Conservation (phyloP, 2,888 invertebrate genomes). For the Ennomos quercinarius region DNA sequence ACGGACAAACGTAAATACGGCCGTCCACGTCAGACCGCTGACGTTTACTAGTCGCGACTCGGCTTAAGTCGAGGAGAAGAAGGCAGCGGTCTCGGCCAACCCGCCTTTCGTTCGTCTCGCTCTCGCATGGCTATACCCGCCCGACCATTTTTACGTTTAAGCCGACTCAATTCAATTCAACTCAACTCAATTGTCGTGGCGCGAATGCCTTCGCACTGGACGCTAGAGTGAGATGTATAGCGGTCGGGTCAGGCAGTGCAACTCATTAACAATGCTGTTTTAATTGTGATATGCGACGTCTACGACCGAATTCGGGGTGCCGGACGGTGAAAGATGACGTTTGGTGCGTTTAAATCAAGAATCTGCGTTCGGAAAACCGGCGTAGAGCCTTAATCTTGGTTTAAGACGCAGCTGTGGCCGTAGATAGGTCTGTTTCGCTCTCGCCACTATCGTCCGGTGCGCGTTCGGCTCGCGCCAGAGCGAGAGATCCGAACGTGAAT, state of each 20-base stretch:
- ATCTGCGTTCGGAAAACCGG: slow-evolving; percentile 71
- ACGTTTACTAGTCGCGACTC: slow-evolving; percentile 83
- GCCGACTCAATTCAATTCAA: slow-evolving; percentile 85
- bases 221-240: slow-evolving; percentile 82
- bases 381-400: slow-evolving; percentile 82
- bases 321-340: slow-evolving; percentile 52
- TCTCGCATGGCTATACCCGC: slow-evolving; percentile 79
- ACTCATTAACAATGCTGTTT: slow-evolving; percentile 51
- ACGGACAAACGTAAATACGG: slow-evolving; percentile 65
- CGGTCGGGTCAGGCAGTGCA: slow-evolving; percentile 58
- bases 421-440: slow-evolving; percentile 72
- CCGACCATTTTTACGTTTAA: slow-evolving; percentile 84
- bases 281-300: slow-evolving; percentile 34
- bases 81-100: slow-evolving; percentile 83
- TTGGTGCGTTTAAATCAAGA: slow-evolving; percentile 67
- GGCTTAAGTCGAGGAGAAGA: slow-evolving; percentile 83
- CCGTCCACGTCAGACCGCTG: slow-evolving; percentile 80
- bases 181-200: slow-evolving; percentile 85
- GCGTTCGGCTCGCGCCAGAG: slow-evolving; percentile 56
- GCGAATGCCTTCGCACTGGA: slow-evolving; percentile 82
- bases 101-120: slow-evolving; percentile 84
- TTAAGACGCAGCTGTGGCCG: slow-evolving; percentile 75
- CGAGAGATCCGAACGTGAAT: slow-evolving; percentile 71
- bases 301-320: slow-evolving; percentile 40
- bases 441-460: slow-evolving; percentile 80